Evolutionary conservation across 2,888 invertebrate genomes (phyloP).

Genomic region (Eupithecia inturbata): DNA sequence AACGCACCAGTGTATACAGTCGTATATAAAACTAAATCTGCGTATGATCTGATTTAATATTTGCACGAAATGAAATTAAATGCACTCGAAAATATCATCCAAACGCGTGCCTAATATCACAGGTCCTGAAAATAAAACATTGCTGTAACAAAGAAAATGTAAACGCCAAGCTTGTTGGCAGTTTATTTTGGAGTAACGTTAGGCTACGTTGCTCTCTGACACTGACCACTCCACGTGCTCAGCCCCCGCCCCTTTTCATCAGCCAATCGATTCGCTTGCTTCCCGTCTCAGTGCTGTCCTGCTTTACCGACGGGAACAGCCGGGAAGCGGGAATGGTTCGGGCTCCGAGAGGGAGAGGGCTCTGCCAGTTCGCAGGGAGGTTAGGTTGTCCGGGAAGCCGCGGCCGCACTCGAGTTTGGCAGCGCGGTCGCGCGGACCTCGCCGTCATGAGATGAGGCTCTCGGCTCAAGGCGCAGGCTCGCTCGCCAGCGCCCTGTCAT

Average conservation of each 20-base stretch:
- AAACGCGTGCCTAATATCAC: not conserved
- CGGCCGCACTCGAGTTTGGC: constrained; percentile 59
- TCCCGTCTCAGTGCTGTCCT: constrained; percentile 63
- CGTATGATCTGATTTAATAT: not conserved
- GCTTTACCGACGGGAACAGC: constrained; percentile 74
- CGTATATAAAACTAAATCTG: not conserved
- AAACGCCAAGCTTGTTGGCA: not conserved
- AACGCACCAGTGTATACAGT: not conserved
- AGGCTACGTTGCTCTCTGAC: not conserved
- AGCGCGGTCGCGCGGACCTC: constrained; percentile 62
- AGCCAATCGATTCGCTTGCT: constrained; percentile 78
- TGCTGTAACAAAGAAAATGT: not conserved
- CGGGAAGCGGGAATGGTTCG: constrained; percentile 56
- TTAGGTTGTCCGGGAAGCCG: constrained; percentile 50
- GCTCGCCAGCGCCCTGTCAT: constrained; percentile 80
- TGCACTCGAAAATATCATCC: not conserved
- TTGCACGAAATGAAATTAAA: not conserved
- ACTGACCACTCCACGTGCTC: constrained; percentile 72
- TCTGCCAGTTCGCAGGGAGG: constrained; percentile 57
- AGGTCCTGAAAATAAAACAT: not conserved
- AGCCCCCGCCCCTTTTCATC: constrained; percentile 74
- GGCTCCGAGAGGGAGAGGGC: constrained; percentile 54
- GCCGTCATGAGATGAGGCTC: constrained; percentile 74
- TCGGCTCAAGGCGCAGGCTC: constrained; percentile 77
- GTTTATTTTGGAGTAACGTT: not conserved